Base-by-base conservation (phyloP, 2,888 invertebrate species). In the Apantesis nais region DNA sequence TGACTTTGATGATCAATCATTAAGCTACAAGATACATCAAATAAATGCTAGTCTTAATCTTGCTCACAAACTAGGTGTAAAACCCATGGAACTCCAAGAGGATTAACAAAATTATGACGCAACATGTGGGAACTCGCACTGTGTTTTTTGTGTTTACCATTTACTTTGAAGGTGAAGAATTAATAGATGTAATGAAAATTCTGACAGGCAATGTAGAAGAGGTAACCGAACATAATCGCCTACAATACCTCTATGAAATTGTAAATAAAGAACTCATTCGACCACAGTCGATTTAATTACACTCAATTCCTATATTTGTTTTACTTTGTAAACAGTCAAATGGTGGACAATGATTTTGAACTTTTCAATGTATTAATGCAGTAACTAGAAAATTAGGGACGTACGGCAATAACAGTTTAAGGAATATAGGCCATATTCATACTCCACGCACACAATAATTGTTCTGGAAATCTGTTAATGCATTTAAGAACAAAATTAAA, bases 1-100 rank as follows among this genome's bases (percentile, higher is more conserved):
- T 12, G 61, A 44, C 12, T 31, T 5, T 34, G 58, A 25, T 3
- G 69, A 69, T 8, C 37, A 22, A 37, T 34, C 58, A 34, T 37
- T 69, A 37, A 29, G 8, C 37, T 69, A 69, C 60, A 52, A 44
- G 48, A 16, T 48, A 39, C 16, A 69, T 12, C 48, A 65, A 39
- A 69, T 69, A 60, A 65, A 60, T 44, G 12, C 48, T 22, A 61
- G 64, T 44, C 31, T 62, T 39, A 65, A 11, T 37, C 64, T 69
- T 29, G 65, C 69, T 9, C 41, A 60, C 14, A 70, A 65, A 52
- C 65, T 70, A 0, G 48, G 52, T 14, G 69, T 70, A 3, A 70
- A 61, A 52, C 69, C 65, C 2, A 61, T 70, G 69, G 19, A n/a
- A 12, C 58, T 61, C 25, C 44, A 48, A 14, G 34, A 61, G 4